Evolutionary conservation across 2,888 invertebrate species (phyloP), one percentile per base, ranked within the genome.

Genomic region (Ceramica pisi): DNA sequence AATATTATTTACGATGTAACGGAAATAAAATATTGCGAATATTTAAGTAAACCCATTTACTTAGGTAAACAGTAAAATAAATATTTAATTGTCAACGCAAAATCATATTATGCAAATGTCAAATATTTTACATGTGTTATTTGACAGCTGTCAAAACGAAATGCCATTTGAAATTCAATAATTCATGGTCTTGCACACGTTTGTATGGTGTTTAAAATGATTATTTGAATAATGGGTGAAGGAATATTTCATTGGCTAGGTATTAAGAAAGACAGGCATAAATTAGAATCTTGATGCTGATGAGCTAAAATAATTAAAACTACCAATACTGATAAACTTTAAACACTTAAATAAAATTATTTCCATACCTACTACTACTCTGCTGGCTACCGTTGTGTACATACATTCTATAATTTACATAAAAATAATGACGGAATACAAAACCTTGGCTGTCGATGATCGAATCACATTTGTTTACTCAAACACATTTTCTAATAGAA

Each of bases 71-170:
- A 16, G 71, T 83, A 83, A 83, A 83, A 69, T 60, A 21, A 70
- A 63, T 55, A 65, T 74, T 76, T 83, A 73, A 85, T 73, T 71
- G 55, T 61, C 76, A 75, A 62, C 59, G 48, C 68, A 55, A 78
- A 63, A 82, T 61, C 38, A 23, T 72, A 56, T 38, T 60, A 51
- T 23, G n/a, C 35, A 41, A 69, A 79, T 66, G 83, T 85, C 83
- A 62, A 73, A 83, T 85, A 85, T 71, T 74, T 64, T 31, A 31
- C 69, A 51, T 21, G 38, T 69, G 12, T 83, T 83, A 83, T 83
- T 67, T 71, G 85, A 80, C 82, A 80, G 62, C 67, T 85, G 81
- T 70, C 81, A 73, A 66, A 59, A 44, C 60, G 31, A 69, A 79
- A 82, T 68, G 67, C 68, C 79, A 79, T 46, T 21, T 67, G 23